A percentile compares a stretch with the other conserved stretches of the same genome.
Conservation (phyloP, 2,888 invertebrate genomes). For the Diadegma fenestrale region DNA sequence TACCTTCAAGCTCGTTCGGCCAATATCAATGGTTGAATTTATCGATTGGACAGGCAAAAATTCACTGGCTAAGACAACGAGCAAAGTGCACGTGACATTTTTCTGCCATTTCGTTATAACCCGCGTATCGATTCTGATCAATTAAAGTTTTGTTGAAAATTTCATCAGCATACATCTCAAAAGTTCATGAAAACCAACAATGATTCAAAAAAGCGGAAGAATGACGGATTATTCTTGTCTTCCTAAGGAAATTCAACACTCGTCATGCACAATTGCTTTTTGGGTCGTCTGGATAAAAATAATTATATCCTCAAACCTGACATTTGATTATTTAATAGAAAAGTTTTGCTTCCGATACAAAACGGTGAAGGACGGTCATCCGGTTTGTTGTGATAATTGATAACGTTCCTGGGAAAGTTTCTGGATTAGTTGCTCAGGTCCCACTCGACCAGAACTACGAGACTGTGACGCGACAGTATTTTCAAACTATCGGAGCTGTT, state of each 20-base stretch:
- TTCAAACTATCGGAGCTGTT: background rate
- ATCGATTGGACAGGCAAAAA: constrained; percentile 19
- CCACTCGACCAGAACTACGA: background rate
- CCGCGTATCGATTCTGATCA: background rate
- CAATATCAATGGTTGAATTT: constrained; percentile 24
- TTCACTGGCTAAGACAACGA: background rate
- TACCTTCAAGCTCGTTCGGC: constrained; percentile 16
- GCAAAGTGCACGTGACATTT: background rate
- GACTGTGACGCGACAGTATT: background rate
- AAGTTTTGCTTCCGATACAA: background rate
- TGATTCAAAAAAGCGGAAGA: background rate
- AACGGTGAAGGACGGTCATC: background rate
- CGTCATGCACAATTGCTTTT: background rate
- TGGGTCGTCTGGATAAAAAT: background rate
- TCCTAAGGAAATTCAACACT: background rate
- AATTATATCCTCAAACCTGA: background rate
- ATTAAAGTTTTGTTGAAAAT: background rate
- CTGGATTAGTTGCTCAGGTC: background rate
- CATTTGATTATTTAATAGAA: background rate
- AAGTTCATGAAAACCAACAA: background rate
- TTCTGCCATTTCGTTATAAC: background rate
- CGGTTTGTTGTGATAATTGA: background rate
- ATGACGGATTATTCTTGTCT: background rate
- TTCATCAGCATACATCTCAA: background rate
- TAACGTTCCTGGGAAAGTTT: background rate